These are phyloP conservation scores for Scaptomyza cyrtandrae DNA, from an alignment of 2,888 invertebrate species.

Conservation along the genomic window DNA sequence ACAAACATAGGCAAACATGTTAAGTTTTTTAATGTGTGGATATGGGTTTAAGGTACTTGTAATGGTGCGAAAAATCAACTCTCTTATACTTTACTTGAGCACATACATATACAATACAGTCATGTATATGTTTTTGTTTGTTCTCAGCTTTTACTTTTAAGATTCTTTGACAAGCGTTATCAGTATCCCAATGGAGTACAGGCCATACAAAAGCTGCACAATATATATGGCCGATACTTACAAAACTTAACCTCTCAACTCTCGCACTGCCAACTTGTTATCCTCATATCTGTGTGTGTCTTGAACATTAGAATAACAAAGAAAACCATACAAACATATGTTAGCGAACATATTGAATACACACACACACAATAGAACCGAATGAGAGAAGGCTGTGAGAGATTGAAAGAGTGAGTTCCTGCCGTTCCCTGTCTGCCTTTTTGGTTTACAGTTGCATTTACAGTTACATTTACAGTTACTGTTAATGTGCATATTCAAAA, in stretches of 20 bases:
- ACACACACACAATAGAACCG: background rate
- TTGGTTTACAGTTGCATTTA: background rate
- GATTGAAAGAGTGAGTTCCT: background rate
- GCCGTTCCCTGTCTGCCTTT: background rate
- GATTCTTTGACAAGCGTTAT: background rate
- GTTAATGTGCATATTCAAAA: background rate
- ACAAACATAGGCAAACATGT: background rate
- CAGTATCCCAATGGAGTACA: conserved; percentile 17
- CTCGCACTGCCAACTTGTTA: conserved; percentile 2
- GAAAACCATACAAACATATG: background rate
- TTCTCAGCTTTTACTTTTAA: background rate
- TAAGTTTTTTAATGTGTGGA: conserved; percentile 1
- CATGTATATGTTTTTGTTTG: background rate
- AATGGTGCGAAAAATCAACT: conserved; percentile 26
- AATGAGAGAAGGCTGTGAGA: background rate
- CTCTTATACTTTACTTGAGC: background rate
- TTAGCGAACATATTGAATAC: background rate
- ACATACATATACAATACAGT: background rate
- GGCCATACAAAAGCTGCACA: conserved; percentile 35
- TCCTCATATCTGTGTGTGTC: conserved; percentile 13
- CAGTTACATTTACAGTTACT: background rate
- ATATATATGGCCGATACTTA: too few relatives aligned
- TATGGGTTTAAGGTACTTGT: conserved; percentile 28
- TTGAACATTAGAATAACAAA: conserved; percentile 20
- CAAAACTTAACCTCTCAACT: conserved; percentile 20